phyloP scores from a whole-genome alignment of 2,888 invertebrate species.

The Stenotaenia linearis region DNA sequence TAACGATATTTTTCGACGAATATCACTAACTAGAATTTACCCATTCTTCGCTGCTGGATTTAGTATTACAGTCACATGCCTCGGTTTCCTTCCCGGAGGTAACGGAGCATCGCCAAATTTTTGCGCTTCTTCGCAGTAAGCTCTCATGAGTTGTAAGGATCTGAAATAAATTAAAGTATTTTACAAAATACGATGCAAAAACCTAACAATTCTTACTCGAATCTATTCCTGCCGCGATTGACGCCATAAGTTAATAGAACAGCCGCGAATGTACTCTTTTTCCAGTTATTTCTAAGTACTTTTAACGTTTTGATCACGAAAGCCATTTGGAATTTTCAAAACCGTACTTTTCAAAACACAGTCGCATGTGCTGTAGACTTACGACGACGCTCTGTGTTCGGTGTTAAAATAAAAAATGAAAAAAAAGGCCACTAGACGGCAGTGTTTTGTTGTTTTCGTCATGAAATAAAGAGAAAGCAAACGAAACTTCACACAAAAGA shows the following conservation, averaged over 20 bases:
- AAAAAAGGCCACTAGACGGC: background rate
- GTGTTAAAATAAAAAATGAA: too few relatives aligned
- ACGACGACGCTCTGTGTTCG: too few relatives aligned
- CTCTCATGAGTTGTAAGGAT: conserved; percentile 67
- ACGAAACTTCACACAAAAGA: background rate
- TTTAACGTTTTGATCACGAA: conserved; percentile 58
- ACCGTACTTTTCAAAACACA: too few relatives aligned
- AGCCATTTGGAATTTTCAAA: background rate
- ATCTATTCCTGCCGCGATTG: conserved; percentile 62
- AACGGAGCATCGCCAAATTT: conserved; percentile 63
- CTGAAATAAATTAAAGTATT: conserved; percentile 50
- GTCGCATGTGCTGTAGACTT: too few relatives aligned
- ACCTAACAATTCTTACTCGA: conserved; percentile 58
- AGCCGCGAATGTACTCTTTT: conserved; percentile 70
- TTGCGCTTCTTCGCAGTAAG: conserved; percentile 69
- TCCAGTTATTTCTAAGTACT: conserved; percentile 77
- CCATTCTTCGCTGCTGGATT: conserved; percentile 86
- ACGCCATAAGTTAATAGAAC: conserved; percentile 64
- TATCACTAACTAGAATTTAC: conserved; percentile 43
- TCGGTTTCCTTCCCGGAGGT: conserved; percentile 57
- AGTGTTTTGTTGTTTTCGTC: too few relatives aligned
- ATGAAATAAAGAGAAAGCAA: too few relatives aligned
- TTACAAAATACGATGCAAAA: background rate
- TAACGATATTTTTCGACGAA: background rate
- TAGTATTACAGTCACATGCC: conserved; percentile 75